Evolutionary conservation across 1,140 invertebrate genomes (phyloP).

Genomic region (Papilio polytes): DNA sequence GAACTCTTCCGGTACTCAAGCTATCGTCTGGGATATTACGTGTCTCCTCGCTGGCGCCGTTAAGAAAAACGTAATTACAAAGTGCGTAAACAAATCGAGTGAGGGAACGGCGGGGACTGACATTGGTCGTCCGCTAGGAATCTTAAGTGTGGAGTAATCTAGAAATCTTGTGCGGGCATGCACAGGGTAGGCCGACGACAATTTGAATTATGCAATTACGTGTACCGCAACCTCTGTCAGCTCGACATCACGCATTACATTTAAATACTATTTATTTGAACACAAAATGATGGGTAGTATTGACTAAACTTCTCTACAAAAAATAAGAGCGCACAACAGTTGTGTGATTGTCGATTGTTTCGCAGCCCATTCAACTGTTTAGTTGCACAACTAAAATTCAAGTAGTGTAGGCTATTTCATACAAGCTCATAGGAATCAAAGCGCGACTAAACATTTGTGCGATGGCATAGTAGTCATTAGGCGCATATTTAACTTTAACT

Average conservation of each 20-base stretch:
- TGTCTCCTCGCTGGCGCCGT: constrained; percentile 54
- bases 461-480: too few relatives aligned
- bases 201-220: constrained; percentile 47
- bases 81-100: constrained; percentile 67
- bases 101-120: constrained; percentile 54
- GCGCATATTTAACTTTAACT: background rate
- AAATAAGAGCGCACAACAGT: too few relatives aligned
- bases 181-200: constrained; percentile 51
- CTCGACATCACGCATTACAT: background rate
- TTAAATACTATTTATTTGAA: background rate
- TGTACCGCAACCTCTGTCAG: constrained; percentile 28
- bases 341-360: too few relatives aligned
- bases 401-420: too few relatives aligned
- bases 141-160: constrained; percentile 72
- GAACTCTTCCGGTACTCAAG: constrained; percentile 42
- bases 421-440: too few relatives aligned
- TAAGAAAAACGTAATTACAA: constrained; percentile 66
- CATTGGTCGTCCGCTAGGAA: constrained; percentile 66
- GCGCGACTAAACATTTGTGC: too few relatives aligned
- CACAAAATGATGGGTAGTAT: background rate
- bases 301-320: too few relatives aligned
- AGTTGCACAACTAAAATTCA: too few relatives aligned
- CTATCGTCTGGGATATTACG: constrained; percentile 42
- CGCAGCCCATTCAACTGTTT: too few relatives aligned
- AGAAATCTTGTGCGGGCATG: constrained; percentile 58